phyloP scores from a whole-genome alignment of 2,113 vertebrate species.

The Rhinopomastus cyanomelas region DNA sequence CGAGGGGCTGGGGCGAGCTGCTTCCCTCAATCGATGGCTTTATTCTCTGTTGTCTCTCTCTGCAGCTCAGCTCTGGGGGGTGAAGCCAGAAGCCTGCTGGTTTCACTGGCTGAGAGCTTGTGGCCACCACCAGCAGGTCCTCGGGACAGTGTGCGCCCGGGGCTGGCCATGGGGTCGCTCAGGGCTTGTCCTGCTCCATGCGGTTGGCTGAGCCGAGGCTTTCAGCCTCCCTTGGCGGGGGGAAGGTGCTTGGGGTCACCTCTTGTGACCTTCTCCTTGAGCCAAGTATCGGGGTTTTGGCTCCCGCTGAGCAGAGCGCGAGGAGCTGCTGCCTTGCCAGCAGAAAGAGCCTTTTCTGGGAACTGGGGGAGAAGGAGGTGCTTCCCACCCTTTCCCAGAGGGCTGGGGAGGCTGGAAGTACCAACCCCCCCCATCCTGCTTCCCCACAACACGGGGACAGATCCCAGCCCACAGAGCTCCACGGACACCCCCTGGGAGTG shows the following conservation, averaged over 20 bases:
- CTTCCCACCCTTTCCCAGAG: background rate
- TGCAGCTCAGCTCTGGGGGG: background rate
- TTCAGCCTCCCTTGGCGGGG: background rate
- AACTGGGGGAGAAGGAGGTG: background rate
- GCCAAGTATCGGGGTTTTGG: background rate
- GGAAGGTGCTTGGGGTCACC: background rate
- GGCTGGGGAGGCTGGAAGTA: background rate
- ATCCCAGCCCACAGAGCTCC: background rate
- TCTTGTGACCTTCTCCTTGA: background rate
- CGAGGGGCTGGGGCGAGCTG: background rate
- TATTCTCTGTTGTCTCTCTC: background rate
- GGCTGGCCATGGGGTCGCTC: rapidly evolving
- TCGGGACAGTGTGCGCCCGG: rapidly evolving
- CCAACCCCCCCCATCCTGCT: too few species aligned
- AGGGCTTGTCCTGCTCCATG: rapidly evolving
- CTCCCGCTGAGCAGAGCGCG: background rate
- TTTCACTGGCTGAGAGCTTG: background rate
- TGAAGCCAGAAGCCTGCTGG: background rate
- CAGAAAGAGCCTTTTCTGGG: background rate
- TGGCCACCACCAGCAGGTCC: background rate
- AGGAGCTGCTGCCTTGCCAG: background rate
- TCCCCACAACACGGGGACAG: rapidly evolving
- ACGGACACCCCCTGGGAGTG: rapidly evolving
- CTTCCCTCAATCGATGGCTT: background rate
- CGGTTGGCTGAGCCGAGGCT: background rate